Base-by-base conservation (phyloP, 2,113 vertebrate species). In the Cairina moschata region DNA sequence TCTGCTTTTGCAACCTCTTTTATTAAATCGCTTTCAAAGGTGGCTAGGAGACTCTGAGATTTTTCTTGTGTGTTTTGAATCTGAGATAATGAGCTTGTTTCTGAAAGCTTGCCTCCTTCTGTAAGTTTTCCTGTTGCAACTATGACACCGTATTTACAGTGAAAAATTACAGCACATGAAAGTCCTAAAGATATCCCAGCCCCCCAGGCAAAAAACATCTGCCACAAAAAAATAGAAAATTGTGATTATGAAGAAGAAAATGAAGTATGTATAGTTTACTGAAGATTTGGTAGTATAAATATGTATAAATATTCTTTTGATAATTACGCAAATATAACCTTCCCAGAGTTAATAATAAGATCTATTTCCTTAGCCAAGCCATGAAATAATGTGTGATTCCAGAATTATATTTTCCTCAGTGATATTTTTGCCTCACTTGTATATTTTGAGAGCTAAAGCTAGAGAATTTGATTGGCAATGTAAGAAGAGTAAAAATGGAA, bases 1-100 rank as follows among this genome's bases (percentile, higher is more conserved):
- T 95, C 86, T 93, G 84, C 81, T 91, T 89, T 79, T 96, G 86
- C 71, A 92, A 92, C n/a, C 38, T 84, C 77, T 85, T 95, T 78
- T 85, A 94, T 87, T 91, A 87, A 91, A 73, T 58, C 31, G 31
- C n/a, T 89, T 92, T 72, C 62, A 79, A 78, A 29, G 15, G 48
- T 62, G 58, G 62, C 75, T 92, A 91, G 86, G 71, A 44, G 34
- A 72, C 54, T 93, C 48, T 7, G 55, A 69, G 44, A 8, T 28
- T 83, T 85, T 84, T 42, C 52, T 78, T 78, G 26, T 5, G 11
- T 75, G 22, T 65, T 66, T 46, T 31, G 66, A 78, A 92, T 55
- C 81, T 2, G 6, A 81, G 76, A 75, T 26, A 90, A 31, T 0
- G 1, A 86, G 36, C 15, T 25, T 1, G 2, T 75, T 93, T 63